phyloP scores from a whole-genome alignment of 2,797 vertebrate species.

The Poeciliopsis presidionis region DNA sequence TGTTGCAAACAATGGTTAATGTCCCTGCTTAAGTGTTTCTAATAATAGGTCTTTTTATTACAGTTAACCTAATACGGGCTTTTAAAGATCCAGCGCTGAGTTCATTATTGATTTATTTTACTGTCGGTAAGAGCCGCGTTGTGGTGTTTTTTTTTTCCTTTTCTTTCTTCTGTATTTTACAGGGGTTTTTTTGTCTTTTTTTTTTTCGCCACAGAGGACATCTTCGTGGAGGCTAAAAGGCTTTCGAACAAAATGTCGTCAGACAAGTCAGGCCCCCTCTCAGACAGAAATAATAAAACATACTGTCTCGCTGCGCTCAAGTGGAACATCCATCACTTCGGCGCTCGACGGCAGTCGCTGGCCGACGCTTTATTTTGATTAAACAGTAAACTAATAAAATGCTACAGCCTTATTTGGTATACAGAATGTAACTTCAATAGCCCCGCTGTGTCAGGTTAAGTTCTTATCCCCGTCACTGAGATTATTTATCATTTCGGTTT shows the following conservation, averaged over 20 bases:
- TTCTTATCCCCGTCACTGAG: conserved; percentile 35
- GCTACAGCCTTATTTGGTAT: conserved; percentile 31
- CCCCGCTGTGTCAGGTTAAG: conserved; percentile 27
- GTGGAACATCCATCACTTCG: conserved; percentile 57
- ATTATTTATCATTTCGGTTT: conserved; percentile 25
- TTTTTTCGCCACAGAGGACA: background rate
- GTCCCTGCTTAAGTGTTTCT: conserved; percentile 4
- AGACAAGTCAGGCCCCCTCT: conserved; percentile 29
- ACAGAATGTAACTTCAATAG: conserved; percentile 37
- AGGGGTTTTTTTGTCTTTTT: background rate
- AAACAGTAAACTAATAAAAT: conserved; percentile 52
- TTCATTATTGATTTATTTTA: conserved; percentile 24
- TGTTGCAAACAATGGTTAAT: conserved; percentile 8
- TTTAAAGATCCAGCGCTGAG: background rate
- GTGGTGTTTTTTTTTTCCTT: no score
- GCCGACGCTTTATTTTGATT: conserved; percentile 54
- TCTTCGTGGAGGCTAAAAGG: conserved; percentile 24
- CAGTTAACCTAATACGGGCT: conserved; percentile 11
- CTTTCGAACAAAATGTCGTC: conserved; percentile 38
- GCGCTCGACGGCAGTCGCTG: conserved; percentile 39
- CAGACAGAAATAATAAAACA: conserved; percentile 57
- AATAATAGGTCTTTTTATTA: conserved; percentile 2
- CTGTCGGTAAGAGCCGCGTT: background rate
- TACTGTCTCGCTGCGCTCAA: conserved; percentile 51
- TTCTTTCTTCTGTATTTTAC: conserved; percentile 1